Evolutionary conservation across 2,797 vertebrate species (phyloP), one percentile per base, ranked within the genome.

Genomic region (Cynodonichthys magdalenae): DNA sequence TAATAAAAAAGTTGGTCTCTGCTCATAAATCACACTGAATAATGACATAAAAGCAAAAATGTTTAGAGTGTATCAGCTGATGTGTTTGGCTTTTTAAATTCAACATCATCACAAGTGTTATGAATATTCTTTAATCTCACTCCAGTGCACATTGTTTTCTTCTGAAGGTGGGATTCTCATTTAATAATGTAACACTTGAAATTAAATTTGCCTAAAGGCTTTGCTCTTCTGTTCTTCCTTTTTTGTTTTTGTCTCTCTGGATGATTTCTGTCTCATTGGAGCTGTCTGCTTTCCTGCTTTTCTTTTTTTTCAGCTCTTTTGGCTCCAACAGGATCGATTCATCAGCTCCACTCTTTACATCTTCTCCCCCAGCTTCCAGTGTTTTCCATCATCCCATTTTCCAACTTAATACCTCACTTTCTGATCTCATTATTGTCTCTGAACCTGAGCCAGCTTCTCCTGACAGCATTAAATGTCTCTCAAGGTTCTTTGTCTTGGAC

Each of bases 381-480:
- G 70, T 71, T 81, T 69, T 84, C 83, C 79, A 83, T 88, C 85
- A 86, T 80, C 69, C 54, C 36, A 19, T 66, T 72, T 73, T 50
- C 54, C 18, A 44, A 68, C 76, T 79, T 80, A 70, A 78, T 39
- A 69, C 69, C 75, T 69, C 60, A 44, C 77, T 84, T 83, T 73
- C 60, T 52, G 59, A 65, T 66, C 77, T 83, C 83, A 75, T 88
- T 85, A 83, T 74, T 66, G 75, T 77, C 79, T 71, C 44, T 70
- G 66, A 83, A 83, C 69, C 71, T 8, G 76, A 88, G 74, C 71
- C 72, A 46, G 72, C 76, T 78, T 78, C 80, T 86, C 82, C 71
- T 71, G 80, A 87, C 84, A 74, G 75, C 78, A 54, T 83, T 85
- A 83, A 87, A 83, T 63, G 63, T 71, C 79, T 71, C 79, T 79